These are phyloP conservation scores for Pristionchus fissidentatus DNA, from an alignment of 2,888 invertebrate species.

Conservation along the genomic window DNA sequence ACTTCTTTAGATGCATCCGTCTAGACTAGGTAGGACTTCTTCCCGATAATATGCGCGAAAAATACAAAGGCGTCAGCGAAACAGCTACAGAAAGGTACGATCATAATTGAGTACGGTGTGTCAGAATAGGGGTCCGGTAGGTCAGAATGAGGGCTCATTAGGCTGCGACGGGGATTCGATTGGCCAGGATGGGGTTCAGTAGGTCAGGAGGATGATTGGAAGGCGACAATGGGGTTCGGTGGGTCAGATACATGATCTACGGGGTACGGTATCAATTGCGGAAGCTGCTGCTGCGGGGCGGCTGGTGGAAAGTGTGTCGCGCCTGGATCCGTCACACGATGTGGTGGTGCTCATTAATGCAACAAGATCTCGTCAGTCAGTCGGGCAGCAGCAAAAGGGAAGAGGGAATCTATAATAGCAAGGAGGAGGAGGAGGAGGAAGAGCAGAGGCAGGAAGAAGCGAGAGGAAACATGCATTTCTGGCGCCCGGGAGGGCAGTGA, in stretches of 20 bases:
- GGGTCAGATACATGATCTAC: too few species aligned
- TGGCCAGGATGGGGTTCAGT: background rate
- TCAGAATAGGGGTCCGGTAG: background rate
- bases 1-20: too few species aligned
- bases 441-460: background rate
- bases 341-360: background rate
- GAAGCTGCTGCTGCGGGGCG: background rate
- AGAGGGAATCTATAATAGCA: background rate
- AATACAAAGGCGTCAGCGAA: too few species aligned
- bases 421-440: background rate
- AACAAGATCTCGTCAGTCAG: background rate
- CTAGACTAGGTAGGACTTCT: too few species aligned
- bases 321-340: background rate
- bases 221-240: background rate
- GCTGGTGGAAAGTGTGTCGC: background rate
- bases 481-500: too few species aligned
- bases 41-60: too few species aligned
- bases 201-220: background rate
- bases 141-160: background rate
- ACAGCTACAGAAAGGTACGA: background rate
- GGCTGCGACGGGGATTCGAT: background rate
- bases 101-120: background rate
- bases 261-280: background rate
- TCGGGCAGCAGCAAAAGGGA: background rate
- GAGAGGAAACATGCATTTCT: constrained; percentile 25